Percentiles rank a stretch among this genome's conserved stretches.
Conservation (phyloP, 2,797 vertebrate genomes). For the Eospalax fontanierii region DNA sequence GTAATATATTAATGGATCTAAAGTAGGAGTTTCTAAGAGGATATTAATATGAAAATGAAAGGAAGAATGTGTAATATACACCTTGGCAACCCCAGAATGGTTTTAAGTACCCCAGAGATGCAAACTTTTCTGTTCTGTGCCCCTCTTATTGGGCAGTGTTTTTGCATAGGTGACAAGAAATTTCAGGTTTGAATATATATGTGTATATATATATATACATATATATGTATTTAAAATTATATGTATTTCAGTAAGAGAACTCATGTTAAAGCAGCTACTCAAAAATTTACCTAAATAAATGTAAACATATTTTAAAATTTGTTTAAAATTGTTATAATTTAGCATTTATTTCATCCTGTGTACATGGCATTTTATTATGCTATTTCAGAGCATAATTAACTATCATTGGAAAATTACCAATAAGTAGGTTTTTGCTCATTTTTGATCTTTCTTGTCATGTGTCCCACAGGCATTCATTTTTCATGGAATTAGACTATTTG, state of each 20-base stretch:
- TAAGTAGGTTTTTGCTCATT: neutral
- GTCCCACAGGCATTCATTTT: neutral
- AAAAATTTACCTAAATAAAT: neutral
- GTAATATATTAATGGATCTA: neutral
- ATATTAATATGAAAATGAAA: slow-evolving; percentile 49
- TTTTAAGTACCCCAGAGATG: neutral
- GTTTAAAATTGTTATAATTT: neutral
- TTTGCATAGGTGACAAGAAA: slow-evolving; percentile 24
- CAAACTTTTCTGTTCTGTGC: neutral
- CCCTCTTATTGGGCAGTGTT: neutral
- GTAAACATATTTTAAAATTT: neutral
- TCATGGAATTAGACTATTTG: neutral
- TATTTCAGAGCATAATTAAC: slow-evolving; percentile 29
- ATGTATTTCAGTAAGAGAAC: slow-evolving; percentile 22
- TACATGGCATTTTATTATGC: neutral
- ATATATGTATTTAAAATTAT: too few relatives aligned
- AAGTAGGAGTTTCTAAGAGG: slow-evolving; percentile 14
- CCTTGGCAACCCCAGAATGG: neutral
- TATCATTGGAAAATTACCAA: neutral
- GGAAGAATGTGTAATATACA: neutral
- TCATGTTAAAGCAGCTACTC: neutral
- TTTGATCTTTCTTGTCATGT: neutral
- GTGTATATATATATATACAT: too few relatives aligned
- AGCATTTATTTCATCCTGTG: neutral
- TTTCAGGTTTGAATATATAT: neutral